Percentiles rank a stretch among this genome's conserved stretches.
phyloP scores from a whole-genome alignment of 2,888 invertebrate species.

The Stratiomys singularior region DNA sequence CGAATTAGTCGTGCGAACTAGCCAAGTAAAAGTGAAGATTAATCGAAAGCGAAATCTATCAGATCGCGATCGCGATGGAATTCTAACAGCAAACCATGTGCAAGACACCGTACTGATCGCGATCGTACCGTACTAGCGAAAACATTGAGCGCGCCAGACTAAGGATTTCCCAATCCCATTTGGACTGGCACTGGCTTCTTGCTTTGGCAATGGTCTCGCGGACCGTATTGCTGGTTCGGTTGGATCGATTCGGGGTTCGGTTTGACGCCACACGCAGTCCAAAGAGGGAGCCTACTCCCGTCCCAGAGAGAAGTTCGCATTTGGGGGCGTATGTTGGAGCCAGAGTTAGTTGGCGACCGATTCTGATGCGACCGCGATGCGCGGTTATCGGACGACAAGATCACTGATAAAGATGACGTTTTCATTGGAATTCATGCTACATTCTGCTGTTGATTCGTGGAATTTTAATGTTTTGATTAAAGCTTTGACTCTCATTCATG shows the following conservation, averaged over 20 bases:
- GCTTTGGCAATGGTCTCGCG: background rate
- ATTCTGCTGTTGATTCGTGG: background rate
- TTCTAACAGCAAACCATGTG: background rate
- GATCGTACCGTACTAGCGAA: background rate
- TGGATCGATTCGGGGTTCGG: background rate
- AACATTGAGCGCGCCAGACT: background rate
- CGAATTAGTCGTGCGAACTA: background rate
- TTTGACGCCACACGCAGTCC: background rate
- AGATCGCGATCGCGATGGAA: background rate
- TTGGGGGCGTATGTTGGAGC: background rate
- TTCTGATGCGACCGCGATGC: background rate
- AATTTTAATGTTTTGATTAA: background rate
- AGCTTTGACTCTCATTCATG: background rate
- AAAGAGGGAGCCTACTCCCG: background rate
- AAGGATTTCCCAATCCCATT: constrained; percentile 4
- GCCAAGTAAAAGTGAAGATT: background rate
- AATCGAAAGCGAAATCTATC: constrained; percentile 5
- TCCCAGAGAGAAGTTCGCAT: background rate
- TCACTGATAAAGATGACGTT: background rate
- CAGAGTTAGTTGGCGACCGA: no score
- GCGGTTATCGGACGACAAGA: constrained; percentile 7
- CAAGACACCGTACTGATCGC: constrained; percentile 16
- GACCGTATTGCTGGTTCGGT: background rate
- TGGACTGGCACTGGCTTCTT: constrained; percentile 8
- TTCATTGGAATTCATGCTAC: background rate